These are phyloP conservation scores for Athrips mouffetella DNA, from an alignment of 2,888 invertebrate species.

Conservation along the genomic window DNA sequence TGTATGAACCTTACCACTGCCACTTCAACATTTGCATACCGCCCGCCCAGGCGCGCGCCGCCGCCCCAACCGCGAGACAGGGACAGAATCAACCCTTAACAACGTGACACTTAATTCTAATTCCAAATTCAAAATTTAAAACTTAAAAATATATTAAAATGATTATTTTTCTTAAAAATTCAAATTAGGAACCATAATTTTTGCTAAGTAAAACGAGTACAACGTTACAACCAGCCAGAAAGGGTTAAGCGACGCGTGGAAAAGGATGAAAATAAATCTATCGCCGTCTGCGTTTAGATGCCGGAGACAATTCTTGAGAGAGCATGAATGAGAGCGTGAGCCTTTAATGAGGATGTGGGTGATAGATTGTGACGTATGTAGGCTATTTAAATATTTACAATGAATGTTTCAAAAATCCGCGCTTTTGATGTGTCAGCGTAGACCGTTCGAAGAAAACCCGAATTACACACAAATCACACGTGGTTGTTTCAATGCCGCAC, in stretches of 20 bases:
- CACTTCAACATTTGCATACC: slow-evolving; percentile 77
- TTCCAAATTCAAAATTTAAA: slow-evolving; percentile 28
- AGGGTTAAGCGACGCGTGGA: slow-evolving; percentile 44
- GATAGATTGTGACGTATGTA: slow-evolving; percentile 43
- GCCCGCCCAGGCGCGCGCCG: slow-evolving; percentile 77
- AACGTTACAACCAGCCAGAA: background rate
- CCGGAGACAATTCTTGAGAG: slow-evolving; percentile 56
- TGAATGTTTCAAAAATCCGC: background rate
- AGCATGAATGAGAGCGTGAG: slow-evolving; percentile 66
- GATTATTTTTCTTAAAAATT: slow-evolving; percentile 9
- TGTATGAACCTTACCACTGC: slow-evolving; percentile 58
- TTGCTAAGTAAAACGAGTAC: slow-evolving; percentile 4
- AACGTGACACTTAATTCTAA: slow-evolving; percentile 46
- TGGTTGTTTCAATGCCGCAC: background rate
- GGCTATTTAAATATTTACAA: background rate
- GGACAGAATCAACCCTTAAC: slow-evolving; percentile 55
- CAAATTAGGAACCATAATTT: slow-evolving; percentile 19
- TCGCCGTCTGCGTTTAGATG: slow-evolving; percentile 62
- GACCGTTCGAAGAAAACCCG: slow-evolving; percentile 1
- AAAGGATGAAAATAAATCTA: slow-evolving; percentile 75
- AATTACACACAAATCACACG: background rate
- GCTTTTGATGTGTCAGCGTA: slow-evolving; percentile 11
- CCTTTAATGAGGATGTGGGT: slow-evolving; percentile 54
- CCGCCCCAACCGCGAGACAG: slow-evolving; percentile 69
- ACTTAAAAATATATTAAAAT: background rate